Conservation (phyloP, 2,797 vertebrate genomes). For the Carapus acus region DNA sequence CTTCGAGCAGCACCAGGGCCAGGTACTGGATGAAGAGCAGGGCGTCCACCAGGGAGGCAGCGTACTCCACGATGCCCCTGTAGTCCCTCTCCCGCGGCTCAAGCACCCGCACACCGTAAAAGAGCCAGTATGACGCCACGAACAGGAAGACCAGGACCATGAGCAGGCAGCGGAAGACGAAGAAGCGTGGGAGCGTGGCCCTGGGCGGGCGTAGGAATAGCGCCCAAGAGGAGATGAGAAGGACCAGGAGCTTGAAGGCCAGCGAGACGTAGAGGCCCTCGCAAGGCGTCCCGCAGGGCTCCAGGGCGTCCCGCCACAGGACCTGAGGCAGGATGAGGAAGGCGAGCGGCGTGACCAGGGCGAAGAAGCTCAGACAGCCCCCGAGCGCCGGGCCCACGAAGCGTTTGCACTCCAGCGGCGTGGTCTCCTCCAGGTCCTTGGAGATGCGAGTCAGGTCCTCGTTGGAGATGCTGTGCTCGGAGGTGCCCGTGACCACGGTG, state of each 20-base stretch:
- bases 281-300: constrained; percentile 82
- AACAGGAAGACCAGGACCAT: constrained; percentile 90
- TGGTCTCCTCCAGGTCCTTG: constrained; percentile 89
- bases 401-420: constrained; percentile 82
- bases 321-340: constrained; percentile 88
- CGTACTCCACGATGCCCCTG: constrained; percentile 85
- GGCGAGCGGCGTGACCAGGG: constrained; percentile 82
- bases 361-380: constrained; percentile 79
- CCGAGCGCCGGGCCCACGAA: constrained; percentile 78
- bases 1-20: constrained; percentile 85
- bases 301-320: constrained; percentile 81
- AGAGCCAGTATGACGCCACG: constrained; percentile 88
- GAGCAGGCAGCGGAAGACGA: constrained; percentile 82
- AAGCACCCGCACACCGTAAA: constrained; percentile 85
- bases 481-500: constrained; percentile 89
- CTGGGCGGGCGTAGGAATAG: constrained; percentile 85
- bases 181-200: constrained; percentile 82
- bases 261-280: constrained; percentile 90
- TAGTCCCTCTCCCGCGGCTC: constrained; percentile 81
- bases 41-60: constrained; percentile 84
- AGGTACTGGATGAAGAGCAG: constrained; percentile 90
- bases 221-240: constrained; percentile 89
- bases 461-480: constrained; percentile 89
- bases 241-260: constrained; percentile 90
- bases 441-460: constrained; percentile 87